Base-by-base conservation (phyloP, 1,140 invertebrate genomes). In the Platyscapa corneri region DNA sequence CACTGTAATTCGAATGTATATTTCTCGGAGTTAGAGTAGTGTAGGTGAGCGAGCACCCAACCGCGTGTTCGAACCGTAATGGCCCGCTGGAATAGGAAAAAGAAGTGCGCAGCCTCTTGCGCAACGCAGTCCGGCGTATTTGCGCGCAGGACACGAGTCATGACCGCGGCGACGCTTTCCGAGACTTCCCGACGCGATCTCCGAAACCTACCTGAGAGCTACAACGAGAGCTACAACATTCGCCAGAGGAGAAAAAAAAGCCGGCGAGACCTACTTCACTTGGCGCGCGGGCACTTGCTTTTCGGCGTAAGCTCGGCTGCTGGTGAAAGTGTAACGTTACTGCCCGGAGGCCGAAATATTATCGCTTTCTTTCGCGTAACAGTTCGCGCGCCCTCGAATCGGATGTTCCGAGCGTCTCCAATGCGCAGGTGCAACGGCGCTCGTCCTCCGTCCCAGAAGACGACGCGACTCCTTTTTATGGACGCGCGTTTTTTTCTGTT, bases 311-410 rank as follows among this genome's bases (percentile, higher is more conserved):
- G 75, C 75, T 30, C 8, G n/a, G n/a, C n/a, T 8, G 1, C 0
- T n/a, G 76, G 76, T 60, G 76, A 78, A 78, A 78, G 76, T 78
- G 32, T 49, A 49, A 53, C 20, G 32, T 18, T n/a, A n/a, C n/a
- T n/a, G n/a, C 10, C 70, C 37, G 0, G 37, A n/a, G 70, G 70
- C 70, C 37, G 18, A 74, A 42, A 74, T 42, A 42, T 74, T 74
- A 74, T 74, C 46, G 60, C 78, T 80, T 80, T 65, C 78, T 64
- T 80, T 80, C 56, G 23, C 23, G 27, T 27, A 10, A 34, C 42
- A 12, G 42, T 46, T 46, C 42, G 42, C 42, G 18, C 3, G 37
- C 70, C 39, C 37, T 74, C 20, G n/a, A 42, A 42, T 42, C 39
- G 37, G 37, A 42, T 1, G 30, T 23, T 32, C 12, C 12, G 7